Base-by-base conservation (phyloP, 2,113 vertebrate genomes). In the Pelmatolapia mariae region DNA sequence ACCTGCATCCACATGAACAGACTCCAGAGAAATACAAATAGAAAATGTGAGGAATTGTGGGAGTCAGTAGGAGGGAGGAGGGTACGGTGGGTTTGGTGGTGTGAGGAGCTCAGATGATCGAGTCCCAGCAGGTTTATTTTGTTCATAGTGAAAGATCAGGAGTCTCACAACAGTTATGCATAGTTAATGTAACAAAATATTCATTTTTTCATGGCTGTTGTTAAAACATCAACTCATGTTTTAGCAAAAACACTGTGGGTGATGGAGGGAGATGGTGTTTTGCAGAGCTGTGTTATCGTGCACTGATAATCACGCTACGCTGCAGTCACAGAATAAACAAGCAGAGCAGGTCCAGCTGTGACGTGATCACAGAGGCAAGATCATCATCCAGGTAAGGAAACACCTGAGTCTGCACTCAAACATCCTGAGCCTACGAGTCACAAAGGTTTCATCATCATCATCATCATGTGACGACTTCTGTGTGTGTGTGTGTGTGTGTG, bases 201-300 rank as follows among this genome's bases (percentile, higher is more conserved):
- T 38, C 9, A 38, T 38, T 0, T 38, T 38, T 38, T 38, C 36
- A 38, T 2, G 13, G 2, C 56, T 29, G 56, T 59, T 59, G 26
- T 59, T 0, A 59, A n/a, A n/a, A n/a, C n/a, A n/a, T n/a, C n/a
- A 59, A 59, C 56, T 16, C 13, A 3, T 29, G 54, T 15, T 57
- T 57, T 8, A 57, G 12, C 56, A 26, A 0, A 26, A 57, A 57
- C 56, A 24, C 56, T 57, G 56, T 57, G 29, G 0, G 56, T 29
- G 56, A 57, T 29, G 13, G 7, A 29, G 56, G 24, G 56, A 5
- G 56, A 59, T 9, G 24, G 56, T 59, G 24, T 16, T 54, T 2
- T 59, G 56, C 4, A 59, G 24, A 38, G 4, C 54, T 1, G 54
- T 57, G 54, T 0, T 57, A 15, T 57, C 2, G 24, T 8, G 54